Evolutionary conservation across 35 echinoderm and acorn worm species (phyloP).

Genomic region (Ophiothrix spiculata): DNA sequence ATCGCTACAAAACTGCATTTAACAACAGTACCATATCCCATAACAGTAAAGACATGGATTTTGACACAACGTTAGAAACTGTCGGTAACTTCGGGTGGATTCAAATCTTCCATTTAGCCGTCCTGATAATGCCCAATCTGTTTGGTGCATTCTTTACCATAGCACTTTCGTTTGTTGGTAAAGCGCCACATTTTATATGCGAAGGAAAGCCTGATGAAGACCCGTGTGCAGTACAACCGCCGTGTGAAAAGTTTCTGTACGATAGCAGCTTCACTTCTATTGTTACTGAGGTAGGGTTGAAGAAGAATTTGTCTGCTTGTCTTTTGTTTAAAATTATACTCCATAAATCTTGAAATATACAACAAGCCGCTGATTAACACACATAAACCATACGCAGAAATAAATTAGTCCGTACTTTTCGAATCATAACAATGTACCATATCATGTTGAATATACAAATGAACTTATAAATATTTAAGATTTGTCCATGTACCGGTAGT

Average conservation of each 20-base stretch:
- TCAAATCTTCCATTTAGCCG: not conserved
- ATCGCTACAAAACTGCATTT: too few relatives aligned
- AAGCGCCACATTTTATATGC: not conserved
- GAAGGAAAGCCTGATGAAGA: not conserved
- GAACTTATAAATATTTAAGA: too few relatives aligned
- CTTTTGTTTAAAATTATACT: not conserved
- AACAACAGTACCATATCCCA: too few relatives aligned
- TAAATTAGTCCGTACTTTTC: too few relatives aligned
- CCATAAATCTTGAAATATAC: too few relatives aligned
- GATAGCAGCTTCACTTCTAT: slow-evolving; percentile 1
- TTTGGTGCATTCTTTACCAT: not conserved
- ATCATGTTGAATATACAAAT: too few relatives aligned
- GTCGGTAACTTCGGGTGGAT: not conserved
- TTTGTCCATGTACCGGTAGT: too few relatives aligned
- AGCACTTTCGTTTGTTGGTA: not conserved
- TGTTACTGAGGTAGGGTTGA: not conserved
- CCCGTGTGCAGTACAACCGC: not conserved
- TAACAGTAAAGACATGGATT: not conserved
- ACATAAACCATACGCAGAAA: too few relatives aligned
- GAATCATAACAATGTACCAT: too few relatives aligned
- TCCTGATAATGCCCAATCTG: not conserved
- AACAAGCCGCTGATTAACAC: too few relatives aligned
- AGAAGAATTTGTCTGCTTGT: not conserved
- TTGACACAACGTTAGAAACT: not conserved
- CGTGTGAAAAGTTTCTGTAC: not conserved